Conservation (phyloP, 2,113 vertebrate species). For the Pan paniscus region DNA sequence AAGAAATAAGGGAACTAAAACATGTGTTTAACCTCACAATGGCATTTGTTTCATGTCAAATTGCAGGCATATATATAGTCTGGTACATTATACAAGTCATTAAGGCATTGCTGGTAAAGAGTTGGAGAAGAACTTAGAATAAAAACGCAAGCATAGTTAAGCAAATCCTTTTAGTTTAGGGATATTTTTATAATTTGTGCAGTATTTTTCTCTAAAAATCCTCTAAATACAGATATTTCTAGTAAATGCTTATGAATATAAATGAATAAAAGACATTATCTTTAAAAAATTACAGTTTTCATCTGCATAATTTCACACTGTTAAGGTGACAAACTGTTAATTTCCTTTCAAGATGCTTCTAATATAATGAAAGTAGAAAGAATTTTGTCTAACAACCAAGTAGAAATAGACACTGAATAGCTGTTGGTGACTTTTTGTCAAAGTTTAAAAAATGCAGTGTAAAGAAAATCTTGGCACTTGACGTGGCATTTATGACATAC, state of each 20-base stretch:
- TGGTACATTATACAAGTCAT: not conserved
- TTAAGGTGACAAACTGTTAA: slow-evolving; percentile 79
- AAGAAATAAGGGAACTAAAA: not conserved
- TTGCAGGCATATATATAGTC: not conserved
- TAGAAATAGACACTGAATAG: slow-evolving; percentile 67
- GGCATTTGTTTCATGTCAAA: slow-evolving; percentile 25
- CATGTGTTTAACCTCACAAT: not conserved
- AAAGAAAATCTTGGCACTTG: slow-evolving; percentile 71
- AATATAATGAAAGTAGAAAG: slow-evolving; percentile 70
- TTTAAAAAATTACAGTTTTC: slow-evolving; percentile 76
- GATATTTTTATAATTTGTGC: slow-evolving; percentile 56
- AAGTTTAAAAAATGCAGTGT: slow-evolving; percentile 79
- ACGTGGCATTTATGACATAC: slow-evolving; percentile 20
- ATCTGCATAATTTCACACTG: slow-evolving; percentile 77
- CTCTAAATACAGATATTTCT: slow-evolving; percentile 70
- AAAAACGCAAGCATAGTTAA: slow-evolving; percentile 44
- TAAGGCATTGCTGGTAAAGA: not conserved
- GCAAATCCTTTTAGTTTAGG: slow-evolving; percentile 41
- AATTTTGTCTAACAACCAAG: slow-evolving; percentile 56
- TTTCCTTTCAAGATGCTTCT: slow-evolving; percentile 76
- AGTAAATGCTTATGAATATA: slow-evolving; percentile 77
- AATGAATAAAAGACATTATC: slow-evolving; percentile 76
- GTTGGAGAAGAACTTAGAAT: not conserved
- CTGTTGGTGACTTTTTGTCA: slow-evolving; percentile 72
- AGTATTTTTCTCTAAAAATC: slow-evolving; percentile 61